phyloP scores from a whole-genome alignment of 2,797 vertebrate genomes.

The Tragelaphus eurycerus region DNA sequence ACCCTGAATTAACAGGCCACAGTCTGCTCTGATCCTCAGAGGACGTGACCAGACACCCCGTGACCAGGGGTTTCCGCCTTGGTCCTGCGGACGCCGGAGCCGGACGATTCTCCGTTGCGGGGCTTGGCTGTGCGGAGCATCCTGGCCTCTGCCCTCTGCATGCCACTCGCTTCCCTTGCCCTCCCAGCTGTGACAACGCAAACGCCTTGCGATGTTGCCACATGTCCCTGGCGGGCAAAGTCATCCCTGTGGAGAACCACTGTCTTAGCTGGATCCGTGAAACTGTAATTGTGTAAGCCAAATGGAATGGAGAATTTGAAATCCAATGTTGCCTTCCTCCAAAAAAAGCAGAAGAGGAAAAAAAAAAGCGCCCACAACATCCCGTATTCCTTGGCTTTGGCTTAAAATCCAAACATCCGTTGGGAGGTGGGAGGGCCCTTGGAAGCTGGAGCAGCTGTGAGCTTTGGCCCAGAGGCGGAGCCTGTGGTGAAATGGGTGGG shows the following conservation, averaged over 20 bases:
- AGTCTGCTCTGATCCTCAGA: background rate
- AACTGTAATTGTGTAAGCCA: background rate
- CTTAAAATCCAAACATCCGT: background rate
- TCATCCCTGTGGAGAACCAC: background rate
- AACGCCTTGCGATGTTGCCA: background rate
- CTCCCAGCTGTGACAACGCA: background rate
- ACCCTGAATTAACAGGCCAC: background rate
- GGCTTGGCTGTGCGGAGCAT: fast-evolving
- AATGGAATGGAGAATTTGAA: background rate
- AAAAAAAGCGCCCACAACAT: background rate
- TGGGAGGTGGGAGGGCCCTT: background rate
- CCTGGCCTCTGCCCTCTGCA: background rate
- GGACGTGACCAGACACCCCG: background rate
- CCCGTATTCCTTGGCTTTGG: background rate
- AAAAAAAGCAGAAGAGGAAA: background rate
- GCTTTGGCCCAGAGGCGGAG: background rate
- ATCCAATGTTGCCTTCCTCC: background rate
- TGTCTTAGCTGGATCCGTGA: background rate
- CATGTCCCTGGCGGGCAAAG: background rate
- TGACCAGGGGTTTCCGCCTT: fast-evolving
- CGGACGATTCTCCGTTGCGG: fast-evolving
- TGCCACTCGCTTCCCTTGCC: fast-evolving
- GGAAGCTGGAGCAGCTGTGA: background rate
- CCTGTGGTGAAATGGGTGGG: background rate
- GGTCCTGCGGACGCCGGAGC: fast-evolving